These are phyloP conservation scores for Callipepla squamata DNA, from an alignment of 2,113 vertebrate species.

Conservation along the genomic window DNA sequence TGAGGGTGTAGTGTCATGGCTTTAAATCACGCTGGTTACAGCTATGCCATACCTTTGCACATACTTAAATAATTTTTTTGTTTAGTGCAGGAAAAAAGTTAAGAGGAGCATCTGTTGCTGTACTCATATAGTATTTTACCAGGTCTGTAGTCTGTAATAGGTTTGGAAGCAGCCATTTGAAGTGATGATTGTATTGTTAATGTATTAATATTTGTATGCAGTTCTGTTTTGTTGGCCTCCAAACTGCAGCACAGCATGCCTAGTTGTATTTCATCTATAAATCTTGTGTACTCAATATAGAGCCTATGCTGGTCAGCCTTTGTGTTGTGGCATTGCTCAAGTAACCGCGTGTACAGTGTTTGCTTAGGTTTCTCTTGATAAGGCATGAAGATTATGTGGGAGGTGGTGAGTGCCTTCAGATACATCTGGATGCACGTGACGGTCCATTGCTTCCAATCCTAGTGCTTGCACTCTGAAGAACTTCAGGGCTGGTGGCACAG, in stretches of 20 bases:
- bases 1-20: background rate
- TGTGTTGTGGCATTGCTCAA: background rate
- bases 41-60: background rate
- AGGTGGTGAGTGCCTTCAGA: background rate
- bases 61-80: background rate
- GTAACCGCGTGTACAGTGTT: fast-evolving
- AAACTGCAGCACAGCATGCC: background rate
- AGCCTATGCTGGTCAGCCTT: background rate
- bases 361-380: background rate
- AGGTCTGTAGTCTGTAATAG: background rate
- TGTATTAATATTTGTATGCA: background rate
- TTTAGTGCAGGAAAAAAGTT: background rate
- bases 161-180: background rate
- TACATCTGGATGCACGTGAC: background rate
- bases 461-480: fast-evolving
- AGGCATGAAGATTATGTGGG: background rate
- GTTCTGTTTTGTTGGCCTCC: background rate
- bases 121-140: background rate
- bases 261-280: background rate
- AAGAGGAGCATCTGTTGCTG: background rate
- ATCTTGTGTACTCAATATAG: background rate
- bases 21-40: background rate
- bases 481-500: background rate
- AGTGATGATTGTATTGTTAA: background rate
- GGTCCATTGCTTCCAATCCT: background rate